phyloP scores from a whole-genome alignment of 2,113 vertebrate species.

The Corapipo altera region DNA sequence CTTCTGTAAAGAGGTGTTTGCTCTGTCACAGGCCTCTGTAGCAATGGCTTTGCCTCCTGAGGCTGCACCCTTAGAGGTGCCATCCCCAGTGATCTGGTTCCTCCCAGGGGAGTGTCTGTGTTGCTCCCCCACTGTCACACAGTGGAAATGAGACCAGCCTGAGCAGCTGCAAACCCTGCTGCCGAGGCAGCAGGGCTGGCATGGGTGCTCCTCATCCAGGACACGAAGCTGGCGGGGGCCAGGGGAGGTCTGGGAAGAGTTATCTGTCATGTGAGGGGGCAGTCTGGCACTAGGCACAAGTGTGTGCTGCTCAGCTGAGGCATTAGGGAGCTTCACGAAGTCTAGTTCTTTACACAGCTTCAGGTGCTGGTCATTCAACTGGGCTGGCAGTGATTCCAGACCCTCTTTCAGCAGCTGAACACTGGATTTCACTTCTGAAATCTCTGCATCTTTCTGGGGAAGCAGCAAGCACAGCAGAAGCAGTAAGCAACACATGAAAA shows the following conservation, averaged over 20 bases:
- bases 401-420: conserved; percentile 57
- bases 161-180: not conserved
- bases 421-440: conserved; percentile 70
- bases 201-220: not conserved
- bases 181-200: not conserved
- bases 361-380: conserved; percentile 65
- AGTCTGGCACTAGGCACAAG: not conserved
- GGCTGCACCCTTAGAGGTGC: not conserved
- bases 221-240: not conserved
- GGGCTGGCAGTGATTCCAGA: conserved; percentile 65
- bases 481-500: not conserved
- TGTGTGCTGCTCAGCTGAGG: conserved; percentile 57
- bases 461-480: conserved; percentile 1
- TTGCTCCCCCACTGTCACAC: not conserved
- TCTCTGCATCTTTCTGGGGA: conserved; percentile 72
- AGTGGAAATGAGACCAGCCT: not conserved
- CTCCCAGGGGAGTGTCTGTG: accelerated
- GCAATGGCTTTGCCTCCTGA: not conserved
- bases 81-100: not conserved
- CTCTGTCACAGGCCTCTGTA: not conserved
- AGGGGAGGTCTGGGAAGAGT: conserved; percentile 72
- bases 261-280: conserved; percentile 21
- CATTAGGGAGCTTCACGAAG: conserved; percentile 19
- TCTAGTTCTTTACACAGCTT: conserved; percentile 61
- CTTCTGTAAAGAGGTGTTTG: not conserved